These are phyloP conservation scores for Tenthredo scrophulariae DNA, from an alignment of 2,888 invertebrate genomes.

Conservation along the genomic window DNA sequence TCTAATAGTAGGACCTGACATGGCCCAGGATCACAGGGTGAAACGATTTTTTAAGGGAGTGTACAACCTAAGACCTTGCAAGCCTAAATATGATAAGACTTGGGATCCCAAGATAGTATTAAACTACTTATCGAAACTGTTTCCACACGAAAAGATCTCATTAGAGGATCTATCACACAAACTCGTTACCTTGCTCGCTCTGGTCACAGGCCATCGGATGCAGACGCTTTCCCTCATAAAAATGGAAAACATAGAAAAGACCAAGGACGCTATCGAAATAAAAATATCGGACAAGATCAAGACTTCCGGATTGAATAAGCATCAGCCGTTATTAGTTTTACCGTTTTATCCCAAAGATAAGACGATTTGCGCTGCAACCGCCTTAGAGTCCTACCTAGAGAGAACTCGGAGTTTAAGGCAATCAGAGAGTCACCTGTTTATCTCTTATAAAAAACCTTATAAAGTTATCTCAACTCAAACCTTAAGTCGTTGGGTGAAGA, in stretches of 20 bases:
- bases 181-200: slow-evolving; percentile 60
- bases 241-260: slow-evolving; percentile 48
- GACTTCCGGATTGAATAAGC: slow-evolving; percentile 48
- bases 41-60: slow-evolving; percentile 64
- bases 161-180: slow-evolving; percentile 59
- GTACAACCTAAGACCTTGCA: slow-evolving; percentile 58
- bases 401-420: background rate
- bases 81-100: slow-evolving; percentile 60
- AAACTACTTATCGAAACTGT: background rate
- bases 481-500: slow-evolving; percentile 57
- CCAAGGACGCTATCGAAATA: slow-evolving; percentile 47
- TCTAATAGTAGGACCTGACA: slow-evolving; percentile 58
- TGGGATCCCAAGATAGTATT: slow-evolving; percentile 65
- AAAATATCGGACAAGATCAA: slow-evolving; percentile 55
- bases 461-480: slow-evolving; percentile 54
- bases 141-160: slow-evolving; percentile 14
- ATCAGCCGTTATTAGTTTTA: slow-evolving; percentile 39
- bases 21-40: slow-evolving; percentile 58
- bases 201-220: slow-evolving; percentile 54
- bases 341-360: slow-evolving; percentile 37
- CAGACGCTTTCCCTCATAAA: slow-evolving; percentile 51
- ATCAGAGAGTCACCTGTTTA: slow-evolving; percentile 41
- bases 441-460: slow-evolving; percentile 55
- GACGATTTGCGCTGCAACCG: slow-evolving; percentile 48
- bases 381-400: slow-evolving; percentile 34